A percentile compares a stretch with the other conserved stretches of the same genome.
These are phyloP conservation scores for Cordilura impudica DNA, from an alignment of 2,888 invertebrate species.

Conservation along the genomic window DNA sequence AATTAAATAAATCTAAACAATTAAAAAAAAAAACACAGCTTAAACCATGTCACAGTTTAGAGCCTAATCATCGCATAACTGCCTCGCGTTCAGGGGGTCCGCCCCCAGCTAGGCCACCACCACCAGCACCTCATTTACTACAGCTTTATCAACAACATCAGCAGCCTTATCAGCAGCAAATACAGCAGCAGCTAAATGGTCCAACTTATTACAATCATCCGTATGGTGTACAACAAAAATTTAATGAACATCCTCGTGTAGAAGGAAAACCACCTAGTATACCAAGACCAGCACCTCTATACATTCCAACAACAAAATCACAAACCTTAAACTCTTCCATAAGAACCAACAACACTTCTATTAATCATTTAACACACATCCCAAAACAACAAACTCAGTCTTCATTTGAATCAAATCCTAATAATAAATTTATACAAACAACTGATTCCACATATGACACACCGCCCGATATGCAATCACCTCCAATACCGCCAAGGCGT, in stretches of 20 bases:
- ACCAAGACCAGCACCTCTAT: slow-evolving; percentile 51
- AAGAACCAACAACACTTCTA: slow-evolving; percentile 30
- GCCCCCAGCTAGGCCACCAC: slow-evolving; percentile 64
- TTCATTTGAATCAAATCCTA: slow-evolving; percentile 64
- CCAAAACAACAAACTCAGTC: slow-evolving; percentile 48
- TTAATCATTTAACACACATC: slow-evolving; percentile 55
- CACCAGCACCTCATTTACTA: slow-evolving; percentile 63
- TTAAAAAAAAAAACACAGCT: slow-evolving; percentile 69
- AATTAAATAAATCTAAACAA: slow-evolving; percentile 57
- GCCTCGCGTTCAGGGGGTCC: slow-evolving; percentile 62
- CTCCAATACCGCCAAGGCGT: slow-evolving; percentile 74
- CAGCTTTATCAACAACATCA: slow-evolving; percentile 63
- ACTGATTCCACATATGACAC: slow-evolving; percentile 74
- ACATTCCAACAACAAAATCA: slow-evolving; percentile 47
- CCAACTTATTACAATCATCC: slow-evolving; percentile 73
- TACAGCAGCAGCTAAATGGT: slow-evolving; percentile 58
- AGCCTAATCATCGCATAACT: slow-evolving; percentile 67
- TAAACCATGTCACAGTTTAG: slow-evolving; percentile 74
- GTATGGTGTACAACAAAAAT: slow-evolving; percentile 59
- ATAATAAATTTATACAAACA: slow-evolving; percentile 55
- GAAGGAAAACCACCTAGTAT: slow-evolving; percentile 63
- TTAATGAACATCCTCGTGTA: slow-evolving; percentile 53
- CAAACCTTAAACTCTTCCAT: slow-evolving; percentile 41
- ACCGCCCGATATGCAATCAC: slow-evolving; percentile 76
- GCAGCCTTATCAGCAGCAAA: slow-evolving; percentile 47